Percentiles rank a stretch among this genome's conserved stretches.
Evolutionary conservation across 2,888 invertebrate species (phyloP).

Genomic region (Prionchulus punctatus): DNA sequence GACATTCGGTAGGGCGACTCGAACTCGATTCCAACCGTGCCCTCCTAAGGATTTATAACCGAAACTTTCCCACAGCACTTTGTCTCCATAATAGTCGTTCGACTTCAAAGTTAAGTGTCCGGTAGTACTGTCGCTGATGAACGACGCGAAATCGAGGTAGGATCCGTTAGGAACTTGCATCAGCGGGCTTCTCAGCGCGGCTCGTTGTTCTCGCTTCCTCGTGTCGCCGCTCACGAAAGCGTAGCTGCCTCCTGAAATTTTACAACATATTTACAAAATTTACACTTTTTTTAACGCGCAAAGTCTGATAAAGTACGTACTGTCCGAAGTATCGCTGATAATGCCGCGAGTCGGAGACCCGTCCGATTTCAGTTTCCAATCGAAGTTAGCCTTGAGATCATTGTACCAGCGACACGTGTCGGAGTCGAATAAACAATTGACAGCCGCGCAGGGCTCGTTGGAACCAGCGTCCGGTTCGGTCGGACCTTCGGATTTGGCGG

Average conservation of each 20-base stretch:
- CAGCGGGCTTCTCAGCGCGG: background rate
- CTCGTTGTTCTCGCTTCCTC: constrained; percentile 1
- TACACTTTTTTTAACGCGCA: background rate
- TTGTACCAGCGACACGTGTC: constrained; percentile 8
- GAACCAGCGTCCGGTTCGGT: too few relatives aligned
- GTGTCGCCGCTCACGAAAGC: constrained; percentile 6
- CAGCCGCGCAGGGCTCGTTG: background rate
- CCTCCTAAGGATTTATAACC: background rate
- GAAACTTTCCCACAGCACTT: constrained; percentile 4
- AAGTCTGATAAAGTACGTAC: background rate
- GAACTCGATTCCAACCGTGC: constrained; percentile 3
- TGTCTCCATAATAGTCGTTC: background rate
- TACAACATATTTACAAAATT: too few relatives aligned
- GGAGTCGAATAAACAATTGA: constrained; percentile 3
- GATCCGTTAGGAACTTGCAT: constrained; percentile 7
- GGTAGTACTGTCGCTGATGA: constrained; percentile 4
- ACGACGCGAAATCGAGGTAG: constrained; percentile 8
- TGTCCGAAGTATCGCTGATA: background rate
- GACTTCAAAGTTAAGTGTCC: constrained; percentile 5
- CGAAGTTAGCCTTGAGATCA: constrained; percentile 8
- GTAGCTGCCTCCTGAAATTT: constrained; percentile 4
- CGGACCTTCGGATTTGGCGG: too few relatives aligned
- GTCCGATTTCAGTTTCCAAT: constrained; percentile 5
- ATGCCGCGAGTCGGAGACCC: background rate
- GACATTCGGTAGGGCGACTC: constrained; percentile 4